Evolutionary conservation across 2,888 invertebrate species (phyloP).

Genomic region (Athripsodes cinereus): DNA sequence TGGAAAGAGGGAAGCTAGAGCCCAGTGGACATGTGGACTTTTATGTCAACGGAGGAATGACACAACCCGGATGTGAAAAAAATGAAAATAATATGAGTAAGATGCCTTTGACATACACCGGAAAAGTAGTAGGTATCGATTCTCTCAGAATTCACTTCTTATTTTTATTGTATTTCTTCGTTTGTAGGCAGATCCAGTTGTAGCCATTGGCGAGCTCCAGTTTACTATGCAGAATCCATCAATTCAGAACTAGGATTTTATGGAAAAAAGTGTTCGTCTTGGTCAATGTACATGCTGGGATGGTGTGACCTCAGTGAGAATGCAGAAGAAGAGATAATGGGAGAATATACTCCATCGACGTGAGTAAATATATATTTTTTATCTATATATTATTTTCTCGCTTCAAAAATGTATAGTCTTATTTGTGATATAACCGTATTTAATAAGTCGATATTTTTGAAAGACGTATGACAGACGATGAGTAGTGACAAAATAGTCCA

Average conservation of each 20-base stretch:
- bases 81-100: slow-evolving; percentile 12
- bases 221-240: slow-evolving; percentile 56
- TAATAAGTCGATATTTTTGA: too few species aligned
- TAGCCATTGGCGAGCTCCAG: slow-evolving; percentile 53
- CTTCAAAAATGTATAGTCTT: too few species aligned
- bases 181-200: slow-evolving; percentile 49
- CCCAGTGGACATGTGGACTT: slow-evolving; percentile 51
- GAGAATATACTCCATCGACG: slow-evolving; percentile 41
- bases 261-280: slow-evolving; percentile 47
- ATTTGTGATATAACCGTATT: too few species aligned
- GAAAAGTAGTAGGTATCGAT: too few species aligned
- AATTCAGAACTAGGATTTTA: slow-evolving; percentile 48
- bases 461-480: too few species aligned
- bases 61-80: slow-evolving; percentile 54
- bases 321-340: slow-evolving; percentile 39
- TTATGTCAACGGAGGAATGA: slow-evolving; percentile 52
- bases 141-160: too few species aligned
- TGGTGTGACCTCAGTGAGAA: slow-evolving; percentile 37
- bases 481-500: too few species aligned
- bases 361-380: slow-evolving; percentile 1
- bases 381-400: neutral
- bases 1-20: slow-evolving; percentile 51
- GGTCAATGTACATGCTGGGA: slow-evolving; percentile 48
- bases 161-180: too few species aligned
- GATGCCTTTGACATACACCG: neutral